Conservation (phyloP, 2,113 vertebrate genomes). For the Macquaria ambigua region DNA sequence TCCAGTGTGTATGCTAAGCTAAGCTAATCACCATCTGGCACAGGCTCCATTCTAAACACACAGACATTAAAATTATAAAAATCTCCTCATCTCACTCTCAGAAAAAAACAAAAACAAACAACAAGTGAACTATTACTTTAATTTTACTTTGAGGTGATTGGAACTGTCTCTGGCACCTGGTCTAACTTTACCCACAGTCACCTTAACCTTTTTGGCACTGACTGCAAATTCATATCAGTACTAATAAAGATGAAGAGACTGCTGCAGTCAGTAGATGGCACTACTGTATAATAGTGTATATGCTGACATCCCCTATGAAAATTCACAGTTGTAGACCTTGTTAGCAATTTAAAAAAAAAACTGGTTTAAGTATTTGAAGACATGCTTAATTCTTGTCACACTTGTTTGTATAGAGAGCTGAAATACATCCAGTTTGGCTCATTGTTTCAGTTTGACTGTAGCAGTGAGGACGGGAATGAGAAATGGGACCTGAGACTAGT, state of each 20-base stretch:
- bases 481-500: neutral
- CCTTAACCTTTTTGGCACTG: too few relatives aligned
- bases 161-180: too few relatives aligned
- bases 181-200: too few relatives aligned
- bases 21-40: too few relatives aligned
- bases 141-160: too few relatives aligned
- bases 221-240: neutral
- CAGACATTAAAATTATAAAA: too few relatives aligned
- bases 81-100: too few relatives aligned
- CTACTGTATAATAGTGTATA: neutral
- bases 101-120: too few relatives aligned
- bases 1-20: too few relatives aligned
- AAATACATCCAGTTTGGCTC: neutral
- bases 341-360: too few relatives aligned
- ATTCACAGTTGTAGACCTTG: neutral
- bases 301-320: neutral
- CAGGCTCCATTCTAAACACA: too few relatives aligned
- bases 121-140: too few relatives aligned
- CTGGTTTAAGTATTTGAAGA: neutral
- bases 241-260: neutral
- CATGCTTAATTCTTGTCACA: neutral
- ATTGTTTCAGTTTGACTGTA: neutral
- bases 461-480: neutral
- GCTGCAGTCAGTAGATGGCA: constrained; percentile 1
- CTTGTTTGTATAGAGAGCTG: neutral